A percentile compares a stretch with the other conserved stretches of the same genome.
Conservation (phyloP, 1,140 invertebrate genomes). For the Tetramorium alpestre region DNA sequence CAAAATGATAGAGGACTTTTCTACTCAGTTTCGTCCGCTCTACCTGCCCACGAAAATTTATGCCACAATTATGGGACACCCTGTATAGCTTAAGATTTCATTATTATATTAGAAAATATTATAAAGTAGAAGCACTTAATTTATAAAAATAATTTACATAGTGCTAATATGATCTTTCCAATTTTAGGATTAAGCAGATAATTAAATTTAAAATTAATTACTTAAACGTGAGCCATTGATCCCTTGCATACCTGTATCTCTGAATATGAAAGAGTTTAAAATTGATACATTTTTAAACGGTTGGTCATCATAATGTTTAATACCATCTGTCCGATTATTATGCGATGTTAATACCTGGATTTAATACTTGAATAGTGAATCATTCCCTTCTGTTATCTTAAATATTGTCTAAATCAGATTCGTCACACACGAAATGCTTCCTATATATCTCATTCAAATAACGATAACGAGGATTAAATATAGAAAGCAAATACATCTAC, state of each 20-base stretch:
- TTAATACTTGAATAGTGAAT: neutral
- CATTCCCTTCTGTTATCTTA: neutral
- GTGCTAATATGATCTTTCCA: neutral
- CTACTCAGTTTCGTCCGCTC: too few relatives aligned
- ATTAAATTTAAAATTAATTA: neutral
- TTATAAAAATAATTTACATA: neutral
- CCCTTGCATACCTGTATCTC: neutral
- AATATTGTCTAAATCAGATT: neutral
- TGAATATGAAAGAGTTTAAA: slow-evolving; percentile 14
- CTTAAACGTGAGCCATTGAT: slow-evolving; percentile 8
- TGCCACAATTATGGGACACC: too few relatives aligned
- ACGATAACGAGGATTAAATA: neutral
- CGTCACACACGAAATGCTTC: neutral
- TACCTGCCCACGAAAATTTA: too few relatives aligned
- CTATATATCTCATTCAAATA: neutral
- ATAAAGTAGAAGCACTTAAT: too few relatives aligned
- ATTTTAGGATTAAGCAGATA: neutral
- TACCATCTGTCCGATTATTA: slow-evolving; percentile 6
- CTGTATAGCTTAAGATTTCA: neutral
- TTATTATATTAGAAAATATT: neutral
- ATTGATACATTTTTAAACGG: neutral
- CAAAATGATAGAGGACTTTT: too few relatives aligned
- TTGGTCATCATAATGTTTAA: neutral
- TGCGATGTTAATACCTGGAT: slow-evolving; percentile 1
- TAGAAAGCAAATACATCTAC: neutral